Conservation (phyloP, 2,113 vertebrate genomes). For the Micromys minutus region DNA sequence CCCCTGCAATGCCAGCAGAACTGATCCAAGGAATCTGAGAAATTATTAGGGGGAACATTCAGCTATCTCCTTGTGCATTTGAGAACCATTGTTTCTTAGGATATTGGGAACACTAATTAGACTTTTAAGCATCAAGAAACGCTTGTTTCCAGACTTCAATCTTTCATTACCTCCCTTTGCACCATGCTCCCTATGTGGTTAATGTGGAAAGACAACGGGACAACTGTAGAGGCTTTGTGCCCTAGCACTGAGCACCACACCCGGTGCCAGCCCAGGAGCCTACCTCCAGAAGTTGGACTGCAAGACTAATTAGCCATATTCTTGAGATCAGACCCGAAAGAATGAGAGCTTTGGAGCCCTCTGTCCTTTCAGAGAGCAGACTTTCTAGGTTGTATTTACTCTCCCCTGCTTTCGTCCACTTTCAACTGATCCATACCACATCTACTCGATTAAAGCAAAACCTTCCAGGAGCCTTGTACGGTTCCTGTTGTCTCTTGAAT, state of each 20-base stretch:
- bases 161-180: not conserved
- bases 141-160: not conserved
- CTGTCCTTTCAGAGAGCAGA: not conserved
- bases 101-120: not conserved
- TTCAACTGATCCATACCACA: slow-evolving; percentile 32
- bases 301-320: not conserved
- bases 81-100: not conserved
- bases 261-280: not conserved
- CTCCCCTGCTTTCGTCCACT: not conserved
- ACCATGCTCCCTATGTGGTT: not conserved
- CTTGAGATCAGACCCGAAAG: slow-evolving; percentile 21
- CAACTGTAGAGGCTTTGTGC: not conserved
- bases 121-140: slow-evolving; percentile 27
- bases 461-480: not conserved
- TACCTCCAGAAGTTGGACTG: not conserved
- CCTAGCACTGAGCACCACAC: not conserved
- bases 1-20: not conserved
- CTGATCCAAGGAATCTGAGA: not conserved
- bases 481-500: slow-evolving; percentile 29
- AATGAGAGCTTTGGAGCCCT: not conserved
- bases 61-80: not conserved
- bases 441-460: not conserved
- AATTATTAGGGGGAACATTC: not conserved
- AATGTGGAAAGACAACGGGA: not conserved
- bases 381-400: not conserved